phyloP scores from a whole-genome alignment of 2,888 invertebrate genomes.

The Lymantria monacha region DNA sequence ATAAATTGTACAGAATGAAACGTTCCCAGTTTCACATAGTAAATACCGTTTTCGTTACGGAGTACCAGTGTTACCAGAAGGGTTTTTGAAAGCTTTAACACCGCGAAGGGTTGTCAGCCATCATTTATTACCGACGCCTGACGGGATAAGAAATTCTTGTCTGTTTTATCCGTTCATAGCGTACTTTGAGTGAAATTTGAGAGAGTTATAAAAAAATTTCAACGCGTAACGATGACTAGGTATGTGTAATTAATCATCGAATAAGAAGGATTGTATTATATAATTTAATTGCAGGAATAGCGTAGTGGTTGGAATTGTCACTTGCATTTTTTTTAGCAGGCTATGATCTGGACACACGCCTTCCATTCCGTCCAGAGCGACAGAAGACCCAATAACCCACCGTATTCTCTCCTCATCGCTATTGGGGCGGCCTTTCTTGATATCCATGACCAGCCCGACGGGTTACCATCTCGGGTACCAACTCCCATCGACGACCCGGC shows the following conservation, averaged over 20 bases:
- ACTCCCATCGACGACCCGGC: too few relatives aligned
- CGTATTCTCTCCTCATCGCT: too few relatives aligned
- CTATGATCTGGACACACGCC: too few relatives aligned
- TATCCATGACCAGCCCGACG: too few relatives aligned
- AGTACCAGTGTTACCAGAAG: conserved; percentile 47
- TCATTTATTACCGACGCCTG: conserved; percentile 66
- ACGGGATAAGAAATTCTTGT: conserved; percentile 60
- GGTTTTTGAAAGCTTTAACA: conserved; percentile 49
- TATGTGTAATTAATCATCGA: conserved; percentile 10
- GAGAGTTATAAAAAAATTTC: conserved; percentile 24
- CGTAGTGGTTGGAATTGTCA: neutral
- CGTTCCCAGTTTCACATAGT: conserved; percentile 16
- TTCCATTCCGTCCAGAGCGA: too few relatives aligned
- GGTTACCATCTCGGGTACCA: too few relatives aligned
- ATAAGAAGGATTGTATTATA: neutral
- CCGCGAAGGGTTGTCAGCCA: conserved; percentile 50
- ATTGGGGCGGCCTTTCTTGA: too few relatives aligned
- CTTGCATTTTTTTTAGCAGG: too few relatives aligned
- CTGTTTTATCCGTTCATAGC: conserved; percentile 52
- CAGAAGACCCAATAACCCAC: too few relatives aligned
- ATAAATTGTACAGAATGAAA: conserved; percentile 25
- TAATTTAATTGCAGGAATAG: neutral
- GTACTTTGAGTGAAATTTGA: conserved; percentile 30
- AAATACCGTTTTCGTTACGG: conserved; percentile 35
- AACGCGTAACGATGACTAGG: conserved; percentile 12